These are phyloP conservation scores for Tetramorium alpestre DNA, from an alignment of 1,140 invertebrate species.

Conservation along the genomic window DNA sequence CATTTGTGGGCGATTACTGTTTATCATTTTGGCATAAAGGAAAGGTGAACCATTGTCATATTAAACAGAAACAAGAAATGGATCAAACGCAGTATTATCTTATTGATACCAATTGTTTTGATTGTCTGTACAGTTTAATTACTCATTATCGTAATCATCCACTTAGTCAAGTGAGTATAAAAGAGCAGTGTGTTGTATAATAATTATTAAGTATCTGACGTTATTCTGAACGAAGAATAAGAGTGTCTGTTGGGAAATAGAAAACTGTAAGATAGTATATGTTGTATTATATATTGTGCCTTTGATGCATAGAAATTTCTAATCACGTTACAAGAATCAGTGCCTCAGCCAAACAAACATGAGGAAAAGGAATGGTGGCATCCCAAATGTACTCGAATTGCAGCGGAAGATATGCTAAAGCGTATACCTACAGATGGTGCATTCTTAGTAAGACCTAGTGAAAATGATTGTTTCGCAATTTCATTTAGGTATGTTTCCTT, in stretches of 20 bases:
- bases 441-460: conserved; percentile 95
- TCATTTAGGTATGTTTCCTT: conserved; percentile 92
- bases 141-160: conserved; percentile 96
- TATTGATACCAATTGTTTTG: conserved; percentile 95
- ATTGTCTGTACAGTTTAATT: conserved; percentile 96
- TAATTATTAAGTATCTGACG: background rate
- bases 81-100: conserved; percentile 96
- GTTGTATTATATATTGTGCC: background rate
- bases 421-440: conserved; percentile 94
- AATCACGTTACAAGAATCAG: conserved; percentile 95
- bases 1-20: conserved; percentile 98
- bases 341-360: conserved; percentile 97
- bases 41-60: conserved; percentile 96
- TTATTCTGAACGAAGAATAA: background rate
- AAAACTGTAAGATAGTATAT: conserved; percentile 9
- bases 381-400: conserved; percentile 90
- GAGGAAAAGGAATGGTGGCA: conserved; percentile 98
- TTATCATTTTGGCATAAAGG: conserved; percentile 97
- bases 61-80: conserved; percentile 95
- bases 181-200: background rate
- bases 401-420: conserved; percentile 95
- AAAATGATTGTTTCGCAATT: conserved; percentile 95
- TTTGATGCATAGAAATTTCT: conserved; percentile 90
- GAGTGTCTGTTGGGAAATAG: background rate
- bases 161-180: conserved; percentile 89